A percentile compares a stretch with the other conserved stretches of the same genome.
Evolutionary conservation across 2,888 invertebrate species (phyloP).

Genomic region (Prosopocoilus inquinatus): DNA sequence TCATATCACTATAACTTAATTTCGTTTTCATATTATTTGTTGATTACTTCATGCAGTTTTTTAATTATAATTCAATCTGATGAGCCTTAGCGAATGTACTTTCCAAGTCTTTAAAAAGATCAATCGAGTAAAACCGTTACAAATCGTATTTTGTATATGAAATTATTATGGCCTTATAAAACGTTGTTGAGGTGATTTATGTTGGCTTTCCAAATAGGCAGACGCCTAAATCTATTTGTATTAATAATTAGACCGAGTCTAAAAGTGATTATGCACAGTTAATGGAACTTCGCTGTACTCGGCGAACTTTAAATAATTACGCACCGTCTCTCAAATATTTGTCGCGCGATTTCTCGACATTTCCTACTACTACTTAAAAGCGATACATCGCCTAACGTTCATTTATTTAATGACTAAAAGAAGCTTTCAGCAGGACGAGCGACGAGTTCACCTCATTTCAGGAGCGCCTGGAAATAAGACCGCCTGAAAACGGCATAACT

Average conservation of each 20-base stretch:
- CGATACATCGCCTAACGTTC: not conserved
- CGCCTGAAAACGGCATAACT: too few species aligned
- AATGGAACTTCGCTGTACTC: constrained; percentile 22
- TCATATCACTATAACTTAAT: not conserved
- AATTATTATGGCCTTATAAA: too few species aligned
- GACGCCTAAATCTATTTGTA: not conserved
- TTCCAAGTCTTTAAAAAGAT: too few species aligned
- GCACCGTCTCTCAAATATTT: not conserved
- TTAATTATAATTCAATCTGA: too few species aligned
- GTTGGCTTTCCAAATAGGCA: too few species aligned
- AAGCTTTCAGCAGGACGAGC: not conserved
- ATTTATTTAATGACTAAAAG: not conserved
- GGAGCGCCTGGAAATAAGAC: too few species aligned
- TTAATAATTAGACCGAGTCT: constrained; percentile 17
- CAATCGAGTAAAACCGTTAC: too few species aligned
- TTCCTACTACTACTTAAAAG: not conserved
- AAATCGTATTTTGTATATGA: too few species aligned
- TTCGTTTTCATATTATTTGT: not conserved
- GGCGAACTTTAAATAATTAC: constrained; percentile 14
- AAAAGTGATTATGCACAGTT: constrained; percentile 11
- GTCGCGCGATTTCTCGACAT: not conserved
- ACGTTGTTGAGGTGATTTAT: too few species aligned
- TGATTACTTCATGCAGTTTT: too few species aligned
- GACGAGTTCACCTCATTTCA: too few species aligned
- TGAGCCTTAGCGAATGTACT: too few species aligned